Base-by-base conservation (phyloP, 2,888 invertebrate species). In the Dryobotodes eremita region DNA sequence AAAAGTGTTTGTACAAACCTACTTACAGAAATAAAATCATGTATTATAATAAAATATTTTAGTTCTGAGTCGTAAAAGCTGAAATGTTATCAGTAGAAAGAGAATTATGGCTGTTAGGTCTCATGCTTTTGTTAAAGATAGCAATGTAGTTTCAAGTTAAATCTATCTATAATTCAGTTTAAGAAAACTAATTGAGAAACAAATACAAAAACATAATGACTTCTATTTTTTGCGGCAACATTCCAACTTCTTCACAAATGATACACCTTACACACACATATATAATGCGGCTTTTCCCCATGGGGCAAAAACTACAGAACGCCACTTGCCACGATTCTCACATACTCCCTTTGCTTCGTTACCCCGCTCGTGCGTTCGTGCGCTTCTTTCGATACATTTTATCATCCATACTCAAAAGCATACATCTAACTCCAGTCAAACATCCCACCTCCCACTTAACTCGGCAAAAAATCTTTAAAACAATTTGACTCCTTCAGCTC, bases 401-500 rank as follows among this genome's bases (percentile, higher is more conserved):
- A 17, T 69, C 7, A 15, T 69, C 23, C 5, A 23, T 48, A 48
- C 5, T 75, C 13, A 8, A 31, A 15, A 73, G 15, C 0, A n/a
- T 13, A 59, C 26, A 5, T 2, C 36, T 10, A 61, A 23, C 17
- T 57, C 5, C 17, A 50, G 8, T 1, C 5, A 77, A 66, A 6
- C n/a, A 36, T 36, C 6, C 8, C 7, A 59, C 17, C 23, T 26
- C n/a, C 42, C n/a, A 57, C 1, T 59, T 31, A 57, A n/a, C 13
- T 53, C 13, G 6, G 1, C 20, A 66, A 85, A 81, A 36, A 81
- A 71, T 71, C 69, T 57, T 68, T 61, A 79, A 82, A 79, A 77
- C 82, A 83, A 76, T 88, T 83, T 65, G 69, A n/a, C 78, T 71
- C 20, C 62, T 57, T 31, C 64, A 79, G 57, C 75, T 57, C 86